Evolutionary conservation across 2,888 invertebrate species (phyloP).

Genomic region (Tanytarsus gracilentus): DNA sequence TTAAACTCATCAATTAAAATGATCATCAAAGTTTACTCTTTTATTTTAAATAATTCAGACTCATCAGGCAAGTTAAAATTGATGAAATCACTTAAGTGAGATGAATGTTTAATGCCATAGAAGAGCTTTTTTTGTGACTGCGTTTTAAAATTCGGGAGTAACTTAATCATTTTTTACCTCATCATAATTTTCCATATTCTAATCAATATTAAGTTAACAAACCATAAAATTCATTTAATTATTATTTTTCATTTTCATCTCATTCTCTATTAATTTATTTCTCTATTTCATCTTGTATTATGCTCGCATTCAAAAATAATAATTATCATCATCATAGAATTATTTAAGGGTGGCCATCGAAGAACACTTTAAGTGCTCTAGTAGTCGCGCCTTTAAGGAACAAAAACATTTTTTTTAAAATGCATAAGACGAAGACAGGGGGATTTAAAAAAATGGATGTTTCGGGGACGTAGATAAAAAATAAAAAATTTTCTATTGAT

Average conservation of each 20-base stretch:
- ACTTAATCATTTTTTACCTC: constrained; percentile 7
- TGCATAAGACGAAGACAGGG: too few species aligned
- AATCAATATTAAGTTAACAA: constrained; percentile 29
- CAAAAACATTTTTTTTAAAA: neutral
- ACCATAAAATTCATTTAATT: constrained; percentile 28
- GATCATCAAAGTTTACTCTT: neutral
- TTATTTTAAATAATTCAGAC: constrained; percentile 28
- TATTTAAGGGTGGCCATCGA: neutral
- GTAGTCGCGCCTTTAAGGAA: neutral
- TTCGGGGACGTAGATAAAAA: neutral
- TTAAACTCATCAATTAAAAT: neutral
- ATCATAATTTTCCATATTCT: neutral
- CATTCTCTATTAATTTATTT: constrained; percentile 29
- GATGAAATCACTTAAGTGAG: neutral
- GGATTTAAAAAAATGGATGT: too few species aligned
- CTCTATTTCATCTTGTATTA: constrained; percentile 25
- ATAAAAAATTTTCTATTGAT: constrained; percentile 26
- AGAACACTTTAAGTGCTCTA: neutral
- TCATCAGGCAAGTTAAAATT: constrained; percentile 16
- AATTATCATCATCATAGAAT: neutral
- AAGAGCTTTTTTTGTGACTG: neutral
- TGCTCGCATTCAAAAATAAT: neutral
- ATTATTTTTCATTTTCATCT: constrained; percentile 29
- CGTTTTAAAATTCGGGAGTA: neutral
- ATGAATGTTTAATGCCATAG: neutral